phyloP scores from a whole-genome alignment of 2,113 vertebrate species.

The Cyanoramphus novaezelandiae region DNA sequence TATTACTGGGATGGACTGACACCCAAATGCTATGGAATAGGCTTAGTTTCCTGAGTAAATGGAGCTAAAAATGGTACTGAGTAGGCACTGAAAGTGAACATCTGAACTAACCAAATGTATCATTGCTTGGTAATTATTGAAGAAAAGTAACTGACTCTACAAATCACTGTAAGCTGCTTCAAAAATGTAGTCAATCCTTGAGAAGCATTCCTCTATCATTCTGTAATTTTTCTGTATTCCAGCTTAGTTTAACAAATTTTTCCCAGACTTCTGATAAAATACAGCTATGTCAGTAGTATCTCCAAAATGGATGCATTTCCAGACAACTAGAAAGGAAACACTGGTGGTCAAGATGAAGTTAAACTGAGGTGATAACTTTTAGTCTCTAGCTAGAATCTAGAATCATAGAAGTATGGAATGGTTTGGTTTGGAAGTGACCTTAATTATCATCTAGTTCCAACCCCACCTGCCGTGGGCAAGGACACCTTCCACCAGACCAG shows the following conservation, averaged over 20 bases:
- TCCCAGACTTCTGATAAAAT: background rate
- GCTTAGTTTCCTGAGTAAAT: background rate
- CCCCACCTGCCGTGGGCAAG: background rate
- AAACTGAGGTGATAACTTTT: background rate
- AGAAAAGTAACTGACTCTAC: background rate
- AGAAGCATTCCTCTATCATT: background rate
- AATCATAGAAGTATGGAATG: background rate
- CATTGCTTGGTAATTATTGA: background rate
- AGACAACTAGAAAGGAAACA: background rate
- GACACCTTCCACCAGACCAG: background rate
- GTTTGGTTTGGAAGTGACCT: background rate
- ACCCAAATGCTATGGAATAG: background rate
- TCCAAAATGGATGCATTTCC: background rate
- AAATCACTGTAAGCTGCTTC: background rate
- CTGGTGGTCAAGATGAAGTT: background rate
- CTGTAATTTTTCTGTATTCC: background rate
- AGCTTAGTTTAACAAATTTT: background rate
- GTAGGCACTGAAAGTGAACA: background rate
- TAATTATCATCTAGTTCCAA: background rate
- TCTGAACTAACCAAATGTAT: background rate
- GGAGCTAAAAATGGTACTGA: background rate
- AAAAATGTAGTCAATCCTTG: background rate
- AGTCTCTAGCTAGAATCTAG: background rate
- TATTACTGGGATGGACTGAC: background rate
- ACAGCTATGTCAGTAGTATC: background rate